Conservation (phyloP, 1,140 invertebrate genomes). For the Drosophila nannoptera region DNA sequence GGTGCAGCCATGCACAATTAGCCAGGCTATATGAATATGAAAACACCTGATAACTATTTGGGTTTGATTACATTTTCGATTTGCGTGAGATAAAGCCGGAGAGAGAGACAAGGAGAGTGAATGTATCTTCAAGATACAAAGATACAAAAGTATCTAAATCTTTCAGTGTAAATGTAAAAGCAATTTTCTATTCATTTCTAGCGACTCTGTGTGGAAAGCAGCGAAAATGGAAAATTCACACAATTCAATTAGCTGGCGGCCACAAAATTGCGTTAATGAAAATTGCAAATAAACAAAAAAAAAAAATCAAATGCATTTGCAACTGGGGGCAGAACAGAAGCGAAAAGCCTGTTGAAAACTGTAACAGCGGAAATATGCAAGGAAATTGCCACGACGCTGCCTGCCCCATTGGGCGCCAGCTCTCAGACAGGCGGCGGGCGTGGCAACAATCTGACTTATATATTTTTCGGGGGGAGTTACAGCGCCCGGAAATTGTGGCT, state of each 20-base stretch:
- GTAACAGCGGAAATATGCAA: slow-evolving; percentile 72
- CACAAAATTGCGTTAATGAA: slow-evolving; percentile 70
- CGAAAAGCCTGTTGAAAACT: slow-evolving; percentile 64
- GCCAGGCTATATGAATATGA: slow-evolving; percentile 9
- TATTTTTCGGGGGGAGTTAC: slow-evolving; percentile 15
- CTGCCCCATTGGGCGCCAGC: slow-evolving; percentile 34
- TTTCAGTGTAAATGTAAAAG: neutral
- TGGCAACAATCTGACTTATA: slow-evolving; percentile 6
- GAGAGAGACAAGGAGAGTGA: neutral
- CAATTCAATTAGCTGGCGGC: slow-evolving; percentile 70
- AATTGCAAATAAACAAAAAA: slow-evolving; percentile 65
- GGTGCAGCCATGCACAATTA: slow-evolving; percentile 19
- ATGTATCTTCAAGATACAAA: neutral
- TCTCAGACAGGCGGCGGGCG: neutral
- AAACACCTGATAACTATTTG: neutral
- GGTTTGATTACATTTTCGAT: neutral
- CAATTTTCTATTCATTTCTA: slow-evolving; percentile 4
- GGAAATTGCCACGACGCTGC: slow-evolving; percentile 71
- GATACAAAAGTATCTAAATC: neutral
- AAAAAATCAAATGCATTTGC: slow-evolving; percentile 41
- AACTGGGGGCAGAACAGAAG: slow-evolving; percentile 17
- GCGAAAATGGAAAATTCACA: slow-evolving; percentile 38
- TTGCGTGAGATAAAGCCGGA: neutral
- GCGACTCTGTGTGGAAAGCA: slow-evolving; percentile 7
- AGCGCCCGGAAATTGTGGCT: slow-evolving; percentile 62